Conservation (phyloP, 2,113 vertebrate species). For the Prochilodus magdalenae region DNA sequence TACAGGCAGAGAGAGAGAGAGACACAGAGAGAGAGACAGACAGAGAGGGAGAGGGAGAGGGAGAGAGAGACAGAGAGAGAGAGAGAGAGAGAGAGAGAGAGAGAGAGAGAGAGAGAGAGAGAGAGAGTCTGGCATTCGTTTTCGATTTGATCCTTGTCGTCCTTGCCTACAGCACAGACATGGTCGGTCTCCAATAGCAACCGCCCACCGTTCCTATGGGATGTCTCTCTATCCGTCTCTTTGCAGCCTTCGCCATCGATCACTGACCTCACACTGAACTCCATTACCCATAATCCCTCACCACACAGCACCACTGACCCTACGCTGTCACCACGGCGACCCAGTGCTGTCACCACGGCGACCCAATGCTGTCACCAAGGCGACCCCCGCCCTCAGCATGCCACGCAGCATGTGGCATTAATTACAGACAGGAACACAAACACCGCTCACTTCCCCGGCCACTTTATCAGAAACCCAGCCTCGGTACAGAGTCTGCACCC, state of each 20-base stretch:
- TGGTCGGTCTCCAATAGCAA: conserved; percentile 68
- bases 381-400: conserved; percentile 37
- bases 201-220: conserved; percentile 47
- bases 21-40: too few species aligned
- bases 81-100: conserved; percentile 30
- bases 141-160: conserved; percentile 42
- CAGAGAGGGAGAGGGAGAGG: too few species aligned
- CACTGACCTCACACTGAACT: conserved; percentile 50
- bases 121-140: conserved; percentile 59
- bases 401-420: conserved; percentile 37
- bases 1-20: conserved; percentile 34
- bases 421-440: conserved; percentile 50
- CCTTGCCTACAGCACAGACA: conserved; percentile 51
- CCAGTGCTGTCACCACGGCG: conserved; percentile 20
- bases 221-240: conserved; percentile 51
- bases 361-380: conserved; percentile 41
- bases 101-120: conserved; percentile 45
- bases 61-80: too few species aligned
- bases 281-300: conserved; percentile 54
- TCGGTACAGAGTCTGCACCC: background rate
- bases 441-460: background rate
- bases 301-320: conserved; percentile 1
- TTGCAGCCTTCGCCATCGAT: conserved; percentile 53
- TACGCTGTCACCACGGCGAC: too few species aligned
- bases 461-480: too few species aligned